Percentiles rank a stretch among this genome's conserved stretches.
These are phyloP conservation scores for Ips nitidus DNA, from an alignment of 1,140 invertebrate genomes.

Conservation along the genomic window DNA sequence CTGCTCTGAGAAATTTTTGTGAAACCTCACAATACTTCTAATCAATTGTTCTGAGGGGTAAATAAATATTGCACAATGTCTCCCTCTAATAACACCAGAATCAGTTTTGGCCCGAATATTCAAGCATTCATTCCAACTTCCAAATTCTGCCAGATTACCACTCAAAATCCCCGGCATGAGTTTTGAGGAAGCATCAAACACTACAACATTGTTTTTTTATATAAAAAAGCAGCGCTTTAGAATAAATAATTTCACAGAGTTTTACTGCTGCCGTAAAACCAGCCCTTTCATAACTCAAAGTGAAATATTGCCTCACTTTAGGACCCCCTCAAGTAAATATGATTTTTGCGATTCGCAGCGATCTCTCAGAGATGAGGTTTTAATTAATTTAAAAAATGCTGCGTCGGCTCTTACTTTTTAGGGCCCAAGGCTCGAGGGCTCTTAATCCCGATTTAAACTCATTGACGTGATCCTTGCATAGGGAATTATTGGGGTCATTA, in stretches of 20 bases:
- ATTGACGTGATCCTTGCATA: constrained; percentile 40
- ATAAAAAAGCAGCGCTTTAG: not conserved
- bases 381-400: not conserved
- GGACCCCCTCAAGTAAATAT: too few relatives aligned
- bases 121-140: constrained; percentile 41
- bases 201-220: constrained; percentile 34
- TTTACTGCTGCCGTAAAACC: too few relatives aligned
- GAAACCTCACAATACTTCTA: constrained; percentile 35
- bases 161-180: constrained; percentile 39
- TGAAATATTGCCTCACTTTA: too few relatives aligned
- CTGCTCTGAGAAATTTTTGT: constrained; percentile 35
- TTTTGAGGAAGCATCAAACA: constrained; percentile 45
- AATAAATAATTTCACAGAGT: constrained; percentile 1
- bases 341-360: not conserved
- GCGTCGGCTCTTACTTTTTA: constrained; percentile 39
- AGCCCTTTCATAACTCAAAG: too few relatives aligned
- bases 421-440: constrained; percentile 44
- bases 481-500: constrained; percentile 33
- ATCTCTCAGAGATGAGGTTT: too few relatives aligned
- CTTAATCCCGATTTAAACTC: constrained; percentile 40
- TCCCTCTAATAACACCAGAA: constrained; percentile 39
- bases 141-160: constrained; percentile 40
- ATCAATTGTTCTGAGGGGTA: constrained; percentile 35
- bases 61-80: constrained; percentile 39
- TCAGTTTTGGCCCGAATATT: constrained; percentile 35